Evolutionary conservation across 1,140 invertebrate species (phyloP).

Genomic region (Uloborus diversus): DNA sequence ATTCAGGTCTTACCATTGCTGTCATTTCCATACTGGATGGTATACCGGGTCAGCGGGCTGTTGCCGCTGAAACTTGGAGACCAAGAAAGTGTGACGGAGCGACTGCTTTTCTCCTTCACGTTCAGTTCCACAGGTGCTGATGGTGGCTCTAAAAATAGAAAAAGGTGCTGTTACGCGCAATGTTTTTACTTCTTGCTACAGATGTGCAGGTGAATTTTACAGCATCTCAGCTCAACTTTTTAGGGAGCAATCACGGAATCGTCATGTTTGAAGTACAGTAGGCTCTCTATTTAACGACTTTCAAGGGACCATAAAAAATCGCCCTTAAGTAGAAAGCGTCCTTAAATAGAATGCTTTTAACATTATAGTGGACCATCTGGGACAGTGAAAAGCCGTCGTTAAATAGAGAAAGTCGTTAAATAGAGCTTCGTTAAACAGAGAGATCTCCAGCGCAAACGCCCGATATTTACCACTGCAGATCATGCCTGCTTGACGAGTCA

Average conservation of each 20-base stretch:
- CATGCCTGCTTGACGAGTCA: no score
- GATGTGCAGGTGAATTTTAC: neutral
- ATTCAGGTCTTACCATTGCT: slow-evolving; percentile 11
- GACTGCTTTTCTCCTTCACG: slow-evolving; percentile 63
- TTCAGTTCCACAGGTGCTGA: slow-evolving; percentile 66
- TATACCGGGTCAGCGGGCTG: slow-evolving; percentile 66
- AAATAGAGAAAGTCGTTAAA: no score
- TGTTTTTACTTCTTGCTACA: neutral
- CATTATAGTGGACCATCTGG: no score
- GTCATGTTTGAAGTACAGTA: no score
- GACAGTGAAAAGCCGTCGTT: no score
- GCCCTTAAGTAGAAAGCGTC: no score
- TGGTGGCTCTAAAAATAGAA: slow-evolving; percentile 65
- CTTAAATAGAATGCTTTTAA: no score
- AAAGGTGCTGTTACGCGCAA: slow-evolving; percentile 11
- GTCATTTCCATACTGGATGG: slow-evolving; percentile 60
- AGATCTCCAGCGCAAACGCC: no score
- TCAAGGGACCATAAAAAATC: no score
- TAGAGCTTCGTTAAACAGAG: no score
- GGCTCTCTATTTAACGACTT: no score
- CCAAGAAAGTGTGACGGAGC: slow-evolving; percentile 62
- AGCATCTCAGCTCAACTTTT: neutral
- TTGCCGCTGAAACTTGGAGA: slow-evolving; percentile 66
- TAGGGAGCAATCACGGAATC: neutral
- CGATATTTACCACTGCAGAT: no score